Base-by-base conservation (phyloP, 2,113 vertebrate genomes). In the Arenaria interpres region DNA sequence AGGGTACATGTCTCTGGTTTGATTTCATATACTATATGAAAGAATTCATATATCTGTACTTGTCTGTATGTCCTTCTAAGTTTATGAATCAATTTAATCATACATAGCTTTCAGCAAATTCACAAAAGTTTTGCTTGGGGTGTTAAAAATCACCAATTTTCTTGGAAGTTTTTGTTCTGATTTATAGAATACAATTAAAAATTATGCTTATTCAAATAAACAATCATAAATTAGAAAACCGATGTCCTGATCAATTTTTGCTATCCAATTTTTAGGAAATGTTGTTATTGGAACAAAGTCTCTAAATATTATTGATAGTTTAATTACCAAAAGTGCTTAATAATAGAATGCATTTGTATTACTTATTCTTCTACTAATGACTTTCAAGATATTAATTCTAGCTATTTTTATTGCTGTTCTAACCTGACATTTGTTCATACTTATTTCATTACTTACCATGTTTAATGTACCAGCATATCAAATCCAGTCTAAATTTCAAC, bases 401-500 rank as follows among this genome's bases (percentile, higher is more conserved):
- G 41, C n/a, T 59, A 45, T 79, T 92, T 95, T 53, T 89, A 48
- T 67, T 86, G 50, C 63, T 82, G 21, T 91, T 90, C 53, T 71
- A 92, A 87, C 21, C 13, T 76, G 72, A 79, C 48, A 78, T 89
- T 95, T 96, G 27, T 86, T 96, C 68, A 50, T 89, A 68, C 56
- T 94, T 91, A 84, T 69, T 95, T 92, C 56, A 81, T 92, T 90
- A 81, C 37, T 89, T 82, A 51, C 51, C 7, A 18, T 82, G 20
- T 81, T 92, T 95, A 96, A 78, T 81, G 43, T 79, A 57, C 46
- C 66, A 56, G 56, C 62, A 27, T 60, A 89, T 72, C 30, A 81
- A 84, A 85, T 60, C n/a, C 76, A 67, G 32, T 91, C 33, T 59
- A 89, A 94, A 93, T 95, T 95, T 94, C 88, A 93, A 32, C 17